Base-by-base conservation (phyloP, 2,797 vertebrate species). In the Nyctalus aviator region DNA sequence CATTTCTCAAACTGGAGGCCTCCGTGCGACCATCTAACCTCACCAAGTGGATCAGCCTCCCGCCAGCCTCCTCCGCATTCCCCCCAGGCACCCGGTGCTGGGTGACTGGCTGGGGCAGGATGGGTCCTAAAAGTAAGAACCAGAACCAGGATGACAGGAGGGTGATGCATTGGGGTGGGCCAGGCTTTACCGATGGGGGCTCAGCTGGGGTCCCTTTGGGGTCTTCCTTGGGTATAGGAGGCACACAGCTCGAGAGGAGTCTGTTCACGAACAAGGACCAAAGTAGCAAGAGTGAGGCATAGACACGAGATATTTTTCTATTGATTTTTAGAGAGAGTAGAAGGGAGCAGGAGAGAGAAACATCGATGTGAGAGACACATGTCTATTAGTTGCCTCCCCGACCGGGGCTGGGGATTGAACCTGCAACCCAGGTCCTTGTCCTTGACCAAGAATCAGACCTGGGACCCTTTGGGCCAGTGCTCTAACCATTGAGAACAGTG, bases 101-200 rank as follows among this genome's bases (percentile, higher is more conserved):
- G 99, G 98, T 99, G 92, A 98, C 99, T 0, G 98, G 98, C 84
- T 99, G 99, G 99, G 99, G 99, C 6, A 20, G 97, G 4, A 97
- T 98, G 5, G 1, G 0, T 0, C 0, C 20, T 3, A 0, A 6
- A 11, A 6, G 94, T 93, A 62, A 66, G 84, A 55, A 35, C 0
- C 5, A 12, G 72, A 50, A 50, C 17, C 17, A 53, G 50, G 81
- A n/a, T 30, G 37, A 66, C 6, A 10, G 5, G 30, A 32, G 23
- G 1, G 0, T 18, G 32, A 15, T 9, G 0, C 53, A 3, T 0
- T 50, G 18, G 50, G 50, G 18, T 7, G 6, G 50, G 50, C 21
- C 14, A 2, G 9, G 23, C 53, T 27, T 57, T 27, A 17, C 50
- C 15, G 21, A 37, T 2, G 76, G 37, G 32, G 32, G 1, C n/a